A percentile compares a stretch with the other conserved stretches of the same genome.
These are phyloP conservation scores for Oscarella lobularis DNA, from an alignment of 37 sponge, comb jelly and placozoan genomes.

Conservation along the genomic window DNA sequence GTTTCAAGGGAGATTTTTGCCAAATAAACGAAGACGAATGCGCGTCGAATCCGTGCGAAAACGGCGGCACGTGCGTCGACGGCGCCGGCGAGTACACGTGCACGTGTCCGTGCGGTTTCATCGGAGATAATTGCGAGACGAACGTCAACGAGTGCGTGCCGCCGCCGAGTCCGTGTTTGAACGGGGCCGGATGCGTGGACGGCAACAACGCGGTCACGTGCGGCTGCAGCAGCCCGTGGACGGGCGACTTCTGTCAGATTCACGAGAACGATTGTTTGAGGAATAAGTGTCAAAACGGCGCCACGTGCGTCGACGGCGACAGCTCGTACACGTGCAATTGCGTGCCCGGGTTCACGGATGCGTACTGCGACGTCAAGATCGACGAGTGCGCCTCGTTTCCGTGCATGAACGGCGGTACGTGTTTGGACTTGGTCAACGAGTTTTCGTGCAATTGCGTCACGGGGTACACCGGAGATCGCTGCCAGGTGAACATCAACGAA, in stretches of 20 bases:
- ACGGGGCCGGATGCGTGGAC: not conserved
- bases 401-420: not conserved
- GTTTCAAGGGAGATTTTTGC: too few species aligned
- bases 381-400: slow-evolving; percentile 14
- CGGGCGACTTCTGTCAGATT: not conserved
- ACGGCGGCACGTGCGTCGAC: not conserved
- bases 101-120: not conserved
- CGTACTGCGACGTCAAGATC: not conserved
- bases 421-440: not conserved
- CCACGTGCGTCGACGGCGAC: not conserved
- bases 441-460: not conserved
- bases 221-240: not conserved
- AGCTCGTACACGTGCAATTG: not conserved
- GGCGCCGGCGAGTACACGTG: not conserved
- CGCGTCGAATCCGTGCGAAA: not conserved
- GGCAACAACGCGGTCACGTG: not conserved
- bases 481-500: too few species aligned
- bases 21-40: not conserved
- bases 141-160: not conserved
- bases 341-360: not conserved
- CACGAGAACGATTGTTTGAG: not conserved
- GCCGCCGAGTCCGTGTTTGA: not conserved
- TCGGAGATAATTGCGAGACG: not conserved
- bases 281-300: not conserved
- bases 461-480: slow-evolving; percentile 1